Evolutionary conservation across 2,888 invertebrate species (phyloP).

Genomic region (Macrosoma leucophasiata): DNA sequence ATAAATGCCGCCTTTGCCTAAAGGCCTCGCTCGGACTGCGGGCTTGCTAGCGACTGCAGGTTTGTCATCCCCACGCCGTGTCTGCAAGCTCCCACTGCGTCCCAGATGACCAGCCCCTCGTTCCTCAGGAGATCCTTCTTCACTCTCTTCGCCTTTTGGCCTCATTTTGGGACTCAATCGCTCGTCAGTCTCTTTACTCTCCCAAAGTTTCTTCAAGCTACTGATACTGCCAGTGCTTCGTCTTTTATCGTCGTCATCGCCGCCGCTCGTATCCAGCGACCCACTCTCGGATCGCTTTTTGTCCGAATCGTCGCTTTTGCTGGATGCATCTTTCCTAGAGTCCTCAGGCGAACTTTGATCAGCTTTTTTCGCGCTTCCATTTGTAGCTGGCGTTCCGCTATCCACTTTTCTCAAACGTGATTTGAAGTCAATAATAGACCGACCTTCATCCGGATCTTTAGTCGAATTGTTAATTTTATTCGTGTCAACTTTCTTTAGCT

Average conservation of each 20-base stretch:
- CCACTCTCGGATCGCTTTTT: slow-evolving; percentile 54
- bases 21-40: slow-evolving; percentile 77
- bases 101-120: slow-evolving; percentile 23
- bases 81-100: slow-evolving; percentile 33
- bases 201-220: slow-evolving; percentile 94
- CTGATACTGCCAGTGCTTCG: slow-evolving; percentile 95
- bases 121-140: slow-evolving; percentile 50
- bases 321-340: slow-evolving; percentile 37
- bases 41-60: slow-evolving; percentile 82
- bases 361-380: slow-evolving; percentile 41
- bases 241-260: slow-evolving; percentile 88
- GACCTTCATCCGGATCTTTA: slow-evolving; percentile 70
- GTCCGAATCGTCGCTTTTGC: slow-evolving; percentile 63
- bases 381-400: slow-evolving; percentile 49
- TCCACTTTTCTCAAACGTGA: slow-evolving; percentile 89
- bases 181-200: slow-evolving; percentile 82
- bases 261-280: slow-evolving; percentile 48
- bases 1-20: slow-evolving; percentile 79
- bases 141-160: slow-evolving; percentile 36
- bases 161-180: slow-evolving; percentile 80
- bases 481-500: slow-evolving; percentile 84
- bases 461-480: slow-evolving; percentile 75
- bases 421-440: slow-evolving; percentile 88
- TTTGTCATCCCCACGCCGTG: slow-evolving; percentile 45
- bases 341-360: slow-evolving; percentile 55